Conservation (phyloP, 2,113 vertebrate genomes). For the Nycticorax nycticorax region DNA sequence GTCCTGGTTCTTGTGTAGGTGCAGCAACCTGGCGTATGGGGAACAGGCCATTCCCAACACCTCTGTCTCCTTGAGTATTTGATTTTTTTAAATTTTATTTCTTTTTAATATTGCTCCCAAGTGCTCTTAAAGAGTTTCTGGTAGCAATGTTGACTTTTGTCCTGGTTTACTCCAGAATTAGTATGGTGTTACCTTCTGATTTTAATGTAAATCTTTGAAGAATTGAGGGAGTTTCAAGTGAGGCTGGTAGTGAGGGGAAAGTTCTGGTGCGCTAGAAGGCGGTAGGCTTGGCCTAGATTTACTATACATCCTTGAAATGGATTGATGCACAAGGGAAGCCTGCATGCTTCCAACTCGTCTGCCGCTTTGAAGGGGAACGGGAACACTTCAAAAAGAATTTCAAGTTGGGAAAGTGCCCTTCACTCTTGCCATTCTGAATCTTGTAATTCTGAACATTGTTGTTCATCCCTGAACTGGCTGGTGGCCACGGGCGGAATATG, state of each 20-base stretch:
- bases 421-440: rapidly evolving
- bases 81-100: background rate
- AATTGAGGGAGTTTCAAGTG: background rate
- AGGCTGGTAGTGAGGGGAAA: background rate
- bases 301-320: background rate
- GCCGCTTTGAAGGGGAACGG: background rate
- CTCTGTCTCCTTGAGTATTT: background rate
- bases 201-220: background rate
- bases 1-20: background rate
- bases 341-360: background rate
- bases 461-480: background rate
- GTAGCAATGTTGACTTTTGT: background rate
- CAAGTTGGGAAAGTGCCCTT: background rate
- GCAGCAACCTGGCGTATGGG: background rate
- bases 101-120: background rate
- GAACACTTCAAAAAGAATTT: background rate
- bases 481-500: rapidly evolving
- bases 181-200: background rate
- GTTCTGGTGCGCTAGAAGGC: rapidly evolving
- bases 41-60: background rate
- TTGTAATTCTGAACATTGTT: rapidly evolving
- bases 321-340: background rate
- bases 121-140: background rate
- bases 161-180: too few species aligned
- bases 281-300: background rate